Conservation (phyloP, 92 coral and sea anemone species). For the Blastomussa wellsi region DNA sequence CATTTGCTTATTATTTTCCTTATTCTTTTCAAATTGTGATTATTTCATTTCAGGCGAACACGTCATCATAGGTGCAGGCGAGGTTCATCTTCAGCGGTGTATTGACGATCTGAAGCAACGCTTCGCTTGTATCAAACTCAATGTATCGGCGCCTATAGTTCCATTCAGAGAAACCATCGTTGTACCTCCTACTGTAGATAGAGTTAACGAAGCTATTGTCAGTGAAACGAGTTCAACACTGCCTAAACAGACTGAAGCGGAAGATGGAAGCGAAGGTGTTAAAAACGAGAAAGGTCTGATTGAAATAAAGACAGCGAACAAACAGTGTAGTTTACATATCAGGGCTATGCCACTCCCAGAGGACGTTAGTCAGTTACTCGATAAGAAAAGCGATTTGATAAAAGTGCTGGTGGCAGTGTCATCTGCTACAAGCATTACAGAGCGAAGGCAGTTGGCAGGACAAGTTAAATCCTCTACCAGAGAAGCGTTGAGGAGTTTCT, state of each 20-base stretch:
- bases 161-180: slow-evolving; percentile 96
- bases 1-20: not conserved
- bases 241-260: slow-evolving; percentile 48
- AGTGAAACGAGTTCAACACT: slow-evolving; percentile 45
- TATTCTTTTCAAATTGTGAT: not conserved
- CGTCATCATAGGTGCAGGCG: slow-evolving; percentile 94
- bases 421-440: slow-evolving; percentile 51
- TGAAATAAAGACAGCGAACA: slow-evolving; percentile 87
- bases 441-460: slow-evolving; percentile 51
- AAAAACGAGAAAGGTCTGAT: slow-evolving; percentile 55
- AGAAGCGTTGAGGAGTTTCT: slow-evolving; percentile 70
- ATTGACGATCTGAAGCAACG: slow-evolving; percentile 89
- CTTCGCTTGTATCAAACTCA: slow-evolving; percentile 84
- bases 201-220: slow-evolving; percentile 90
- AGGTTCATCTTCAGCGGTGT: slow-evolving; percentile 96
- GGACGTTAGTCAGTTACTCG: slow-evolving; percentile 70
- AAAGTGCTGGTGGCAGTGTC: slow-evolving; percentile 68
- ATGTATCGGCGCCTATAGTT: slow-evolving; percentile 95
- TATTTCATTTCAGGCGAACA: slow-evolving; percentile 72
- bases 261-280: slow-evolving; percentile 23
- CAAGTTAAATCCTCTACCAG: slow-evolving; percentile 63
- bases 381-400: slow-evolving; percentile 68
- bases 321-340: slow-evolving; percentile 73
- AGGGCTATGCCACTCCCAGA: slow-evolving; percentile 85
- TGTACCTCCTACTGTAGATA: slow-evolving; percentile 85